Evolutionary conservation across 1,140 invertebrate genomes (phyloP).

Genomic region (Drosophila truncata): DNA sequence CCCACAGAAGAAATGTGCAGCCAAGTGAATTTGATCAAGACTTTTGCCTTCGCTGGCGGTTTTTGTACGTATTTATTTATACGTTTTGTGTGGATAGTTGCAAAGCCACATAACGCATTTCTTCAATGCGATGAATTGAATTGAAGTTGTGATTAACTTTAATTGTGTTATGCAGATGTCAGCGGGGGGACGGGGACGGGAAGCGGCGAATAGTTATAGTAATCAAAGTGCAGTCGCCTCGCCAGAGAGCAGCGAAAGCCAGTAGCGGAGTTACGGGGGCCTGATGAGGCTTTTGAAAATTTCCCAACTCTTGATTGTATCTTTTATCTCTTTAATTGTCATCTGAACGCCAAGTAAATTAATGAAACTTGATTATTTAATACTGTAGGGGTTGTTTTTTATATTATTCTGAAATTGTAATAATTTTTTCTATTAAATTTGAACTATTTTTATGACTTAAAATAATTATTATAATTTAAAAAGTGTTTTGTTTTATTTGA

Average conservation of each 20-base stretch:
- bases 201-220: conserved; percentile 9
- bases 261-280: conserved; percentile 13
- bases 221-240: conserved; percentile 43
- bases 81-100: conserved; percentile 17
- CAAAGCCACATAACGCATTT: conserved; percentile 44
- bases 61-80: neutral
- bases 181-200: conserved; percentile 1
- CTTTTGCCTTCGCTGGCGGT: neutral
- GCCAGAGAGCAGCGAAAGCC: conserved; percentile 21
- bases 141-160: conserved; percentile 76
- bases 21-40: conserved; percentile 68
- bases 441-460: no score
- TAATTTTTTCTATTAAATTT: no score
- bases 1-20: conserved; percentile 63
- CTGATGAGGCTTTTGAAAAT: neutral
- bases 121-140: conserved; percentile 64
- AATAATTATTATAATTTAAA: no score
- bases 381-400: no score
- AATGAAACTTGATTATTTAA: no score
- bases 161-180: conserved; percentile 60
- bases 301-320: neutral
- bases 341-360: neutral
- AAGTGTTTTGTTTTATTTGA: no score
- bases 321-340: conserved; percentile 10
- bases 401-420: no score